Base-by-base conservation (phyloP, 2,888 invertebrate genomes). In the Tanaodytes sp. region DNA sequence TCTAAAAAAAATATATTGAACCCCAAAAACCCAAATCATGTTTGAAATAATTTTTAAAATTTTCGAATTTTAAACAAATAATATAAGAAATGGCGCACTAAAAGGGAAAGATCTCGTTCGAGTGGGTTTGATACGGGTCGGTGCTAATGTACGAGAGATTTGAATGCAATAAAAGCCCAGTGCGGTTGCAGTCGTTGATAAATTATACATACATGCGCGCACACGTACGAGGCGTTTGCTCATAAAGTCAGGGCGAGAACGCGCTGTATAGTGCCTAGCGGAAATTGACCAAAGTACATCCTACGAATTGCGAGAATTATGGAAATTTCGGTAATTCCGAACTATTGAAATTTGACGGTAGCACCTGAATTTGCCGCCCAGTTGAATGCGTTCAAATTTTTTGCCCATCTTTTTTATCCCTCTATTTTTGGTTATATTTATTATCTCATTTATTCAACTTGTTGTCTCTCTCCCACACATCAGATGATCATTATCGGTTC, bases 301-400 rank as follows among this genome's bases (percentile, higher is more conserved):
- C 64, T 58, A 76, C 75, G 77, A 79, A 79, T 79, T 76, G 77
- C 73, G 73, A 74, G 75, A 79, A 79, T 79, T 79, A 79, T 79
- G 77, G 74, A 77, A 76, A 79, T 78, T 77, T 72, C 57, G 63
- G 15, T 31, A 14, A 52, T 70, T 68, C 59, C 51, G 68, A 73
- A 59, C 64, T 65, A 48, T 31, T 69, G 27, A 55, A 71, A 66
- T 71, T 71, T 66, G 62, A 58, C 45, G 31, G 30, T 45, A 61
- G 40, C 39, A 16, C 52, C 42, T 5, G 43, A 57, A 71, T 63
- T 71, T 55, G 45, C 43, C 55, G 37, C 12, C 42, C 58, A 71
- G 66, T 71, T 63, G 62, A 36, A 18, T 43, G 52, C n/a, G 45
- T 31, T 12, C 27, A 19, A 42, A 27, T 45, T 54, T 55, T 54